Base-by-base conservation (phyloP, 1,140 invertebrate genomes). In the Mactra quadrangularis region DNA sequence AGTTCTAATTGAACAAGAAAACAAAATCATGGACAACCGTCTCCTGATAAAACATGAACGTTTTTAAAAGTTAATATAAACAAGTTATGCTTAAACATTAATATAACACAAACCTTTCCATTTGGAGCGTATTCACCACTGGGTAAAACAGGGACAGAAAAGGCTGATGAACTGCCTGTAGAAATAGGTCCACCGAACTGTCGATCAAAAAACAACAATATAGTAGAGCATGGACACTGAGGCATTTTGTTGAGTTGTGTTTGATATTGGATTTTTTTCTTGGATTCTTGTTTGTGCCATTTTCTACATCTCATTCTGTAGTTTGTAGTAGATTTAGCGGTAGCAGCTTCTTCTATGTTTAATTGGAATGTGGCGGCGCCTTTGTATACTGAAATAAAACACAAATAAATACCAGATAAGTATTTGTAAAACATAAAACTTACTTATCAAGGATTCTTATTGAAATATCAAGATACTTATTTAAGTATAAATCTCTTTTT, bases 211-310 rank as follows among this genome's bases (percentile, higher is more conserved):
- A 50, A 35, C n/a, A 68, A n/a, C 15, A 62, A 78, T n/a, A 52
- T 11, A 25, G 29, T 25, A 25, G 13, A 19, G 27, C 76, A 78
- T 27, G 76, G 76, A 52, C 76, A 78, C 15, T 31, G 25, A 6
- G 76, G 76, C 76, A 78, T 78, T 25, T 33, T 33, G 4, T 38
- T 25, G 7, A 50, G 27, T 57, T 66, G 29, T 19, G 29, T n/a
- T 59, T 1, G 27, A 35, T 68, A 35, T 4, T 19, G 0, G 25
- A 33, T 15, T 29, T n/a, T 33, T 31, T 31, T 7, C 0, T 41
- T 25, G 3, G 15, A 41, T 47, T 78, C 60, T 27, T 31, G 3
- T 41, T 78, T 78, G 45, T 78, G 62, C 76, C 76, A 78, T n/a
- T 3, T 0, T 6, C 29, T 33, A 29, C 76, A 78, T 22, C 0